Evolutionary conservation across 2,888 invertebrate genomes (phyloP), one percentile per base, ranked within the genome.

Genomic region (Chrysina gloriosa): DNA sequence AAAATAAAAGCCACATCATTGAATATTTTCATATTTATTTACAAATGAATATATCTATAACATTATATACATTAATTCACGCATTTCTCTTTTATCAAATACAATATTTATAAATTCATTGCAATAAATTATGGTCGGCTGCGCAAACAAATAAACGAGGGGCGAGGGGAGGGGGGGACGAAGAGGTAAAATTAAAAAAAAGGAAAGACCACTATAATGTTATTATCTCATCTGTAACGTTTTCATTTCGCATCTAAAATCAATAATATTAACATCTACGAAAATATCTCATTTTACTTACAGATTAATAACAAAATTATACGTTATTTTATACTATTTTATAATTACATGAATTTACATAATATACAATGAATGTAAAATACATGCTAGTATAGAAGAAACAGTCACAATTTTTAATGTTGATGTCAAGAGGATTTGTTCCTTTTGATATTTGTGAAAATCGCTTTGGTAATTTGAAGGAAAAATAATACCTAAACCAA

Each of bases 51-150:
- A 72, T 72, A 52, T 73, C 73, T 76, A 75, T 77, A 77, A 78
- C 77, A 77, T 76, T 78, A 78, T 78, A 75, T 78, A 78, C 78
- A 78, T 70, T 73, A 70, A 78, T 75, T 73, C 75, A 77, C 76
- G 74, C 74, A 70, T 69, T 70, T 69, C 47, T 45, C n/a, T 65
- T 67, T 73, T 64, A 77, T 77, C 75, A 78, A 78, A 77, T 77
- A 77, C 77, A 75, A 65, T 75, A 74, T 72, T 75, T 74, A 76
- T 75, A 77, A 79, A 77, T 76, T 72, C 73, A 77, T 76, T 77
- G 78, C 76, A 79, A 78, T 77, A 77, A 78, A 79, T 78, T 73
- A 76, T 75, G 76, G 39, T 39, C 39, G 25, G 19, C 29, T 77
- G 76, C 73, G 74, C 72, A 74, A 74, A 75, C 48, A 77, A 78